Base-by-base conservation (phyloP, 2,888 invertebrate genomes). In the Plusia festucae region DNA sequence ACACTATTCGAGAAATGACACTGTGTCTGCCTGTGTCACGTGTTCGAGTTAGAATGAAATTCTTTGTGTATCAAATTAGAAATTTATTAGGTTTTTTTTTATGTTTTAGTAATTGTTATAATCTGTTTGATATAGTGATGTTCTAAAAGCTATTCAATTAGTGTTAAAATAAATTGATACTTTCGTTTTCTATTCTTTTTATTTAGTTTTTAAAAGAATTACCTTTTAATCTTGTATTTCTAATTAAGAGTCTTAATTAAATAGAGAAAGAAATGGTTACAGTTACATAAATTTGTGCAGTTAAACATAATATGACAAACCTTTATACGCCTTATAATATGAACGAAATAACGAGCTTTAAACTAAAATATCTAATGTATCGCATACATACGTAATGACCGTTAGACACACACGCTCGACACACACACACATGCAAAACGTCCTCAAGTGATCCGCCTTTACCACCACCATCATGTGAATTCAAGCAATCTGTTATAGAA, bases 361-460 rank as follows among this genome's bases (percentile, higher is more conserved):
- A 79, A 79, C 78, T 79, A 80, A 79, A 79, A 79, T 79, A 80
- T 79, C 79, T 79, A 79, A 79, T 80, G 79, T 79, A 80, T 80
- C 78, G 75, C 72, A 70, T 79, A 81, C 82, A 82, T 78, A 74
- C 76, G 78, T 72, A 79, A 76, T 81, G 70, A 77, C 67, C 69
- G 73, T 82, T 81, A 78, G 79, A 78, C 61, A 51, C 75, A 81
- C 61, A 70, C 84, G 61, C 85, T 78, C 87, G 84, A 63, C 54
- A 67, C 83, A 60, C 88, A 82, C 88, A 90, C 88, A 86, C 61
- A 71, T 60, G 56, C 71, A 70, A 58, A 70, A 63, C 72, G 88
- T 88, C 87, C 90, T 92, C 91, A 93, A 93, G 92, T 92, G 93
- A 90, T 88, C 87, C 89, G 92, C 93, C 92, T 93, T 92, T 90